Evolutionary conservation across 1,140 invertebrate species (phyloP).

Genomic region (Drosophila cardini): DNA sequence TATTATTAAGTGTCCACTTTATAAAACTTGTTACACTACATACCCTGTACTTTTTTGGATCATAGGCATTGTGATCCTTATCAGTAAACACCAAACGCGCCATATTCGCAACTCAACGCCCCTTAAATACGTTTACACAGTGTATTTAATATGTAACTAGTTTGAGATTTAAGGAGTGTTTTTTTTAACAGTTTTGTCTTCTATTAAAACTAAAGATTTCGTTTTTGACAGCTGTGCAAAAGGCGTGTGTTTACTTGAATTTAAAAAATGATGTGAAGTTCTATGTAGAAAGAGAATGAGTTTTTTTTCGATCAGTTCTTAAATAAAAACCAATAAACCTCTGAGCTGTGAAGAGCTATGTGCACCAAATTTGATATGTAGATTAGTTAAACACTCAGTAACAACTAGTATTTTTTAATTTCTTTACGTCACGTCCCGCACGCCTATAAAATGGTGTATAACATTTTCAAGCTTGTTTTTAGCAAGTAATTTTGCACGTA

Average conservation of each 20-base stretch:
- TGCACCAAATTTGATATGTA: too few species aligned
- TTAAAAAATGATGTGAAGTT: too few species aligned
- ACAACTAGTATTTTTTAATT: too few species aligned
- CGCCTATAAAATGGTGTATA: too few species aligned
- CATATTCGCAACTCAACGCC: conserved; percentile 45
- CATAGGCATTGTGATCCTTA: conserved; percentile 73
- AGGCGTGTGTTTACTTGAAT: conserved; percentile 2
- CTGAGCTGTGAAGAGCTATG: too few species aligned
- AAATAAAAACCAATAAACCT: too few species aligned
- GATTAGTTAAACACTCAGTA: too few species aligned
- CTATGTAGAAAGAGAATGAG: too few species aligned
- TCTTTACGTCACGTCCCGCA: too few species aligned
- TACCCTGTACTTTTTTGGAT: conserved; percentile 72
- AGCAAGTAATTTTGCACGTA: too few species aligned
- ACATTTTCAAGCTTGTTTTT: too few species aligned
- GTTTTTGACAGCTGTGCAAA: conserved; percentile 29
- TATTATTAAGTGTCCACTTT: not conserved
- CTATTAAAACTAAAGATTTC: conserved; percentile 60
- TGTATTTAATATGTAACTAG: conserved; percentile 10
- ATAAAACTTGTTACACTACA: not conserved
- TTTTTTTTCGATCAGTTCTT: too few species aligned
- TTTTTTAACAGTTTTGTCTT: conserved; percentile 10
- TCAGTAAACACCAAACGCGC: conserved; percentile 73
- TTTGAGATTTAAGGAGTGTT: conserved; percentile 16
- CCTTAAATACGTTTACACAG: conserved; percentile 7